A percentile compares a stretch with the other conserved stretches of the same genome.
Evolutionary conservation across 2,113 vertebrate genomes (phyloP).

Genomic region (Aphyosemion australe): DNA sequence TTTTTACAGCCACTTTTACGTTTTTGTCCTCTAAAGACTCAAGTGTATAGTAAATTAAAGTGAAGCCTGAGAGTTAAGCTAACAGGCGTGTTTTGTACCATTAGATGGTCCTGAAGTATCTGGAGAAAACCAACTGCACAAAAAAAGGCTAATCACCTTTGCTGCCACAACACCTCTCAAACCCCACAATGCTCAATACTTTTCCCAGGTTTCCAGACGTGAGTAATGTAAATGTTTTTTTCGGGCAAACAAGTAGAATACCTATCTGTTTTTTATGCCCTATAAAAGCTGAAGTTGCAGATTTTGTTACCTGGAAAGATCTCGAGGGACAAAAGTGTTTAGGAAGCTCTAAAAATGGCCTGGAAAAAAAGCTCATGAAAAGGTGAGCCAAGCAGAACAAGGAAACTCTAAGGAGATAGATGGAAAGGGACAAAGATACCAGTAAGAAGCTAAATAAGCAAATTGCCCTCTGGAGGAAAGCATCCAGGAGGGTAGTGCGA

Average conservation of each 20-base stretch:
- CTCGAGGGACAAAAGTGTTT: slow-evolving; percentile 3
- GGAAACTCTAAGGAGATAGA: slow-evolving; percentile 44
- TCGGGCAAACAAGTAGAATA: background rate
- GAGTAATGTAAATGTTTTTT: background rate
- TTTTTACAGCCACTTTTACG: too few species aligned
- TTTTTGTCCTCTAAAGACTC: too few species aligned
- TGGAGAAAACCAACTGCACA: background rate
- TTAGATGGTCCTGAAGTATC: background rate
- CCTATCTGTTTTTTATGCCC: slow-evolving; percentile 5
- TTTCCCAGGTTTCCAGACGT: background rate
- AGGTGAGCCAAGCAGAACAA: background rate
- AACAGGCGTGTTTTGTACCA: background rate
- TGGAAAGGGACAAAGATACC: slow-evolving; percentile 39
- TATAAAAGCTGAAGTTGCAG: slow-evolving; percentile 24
- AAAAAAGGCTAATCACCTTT: too few species aligned
- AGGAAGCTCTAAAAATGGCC: slow-evolving; percentile 4
- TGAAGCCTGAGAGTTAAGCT: too few species aligned
- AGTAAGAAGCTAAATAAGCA: slow-evolving; percentile 66
- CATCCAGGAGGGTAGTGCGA: slow-evolving; percentile 44
- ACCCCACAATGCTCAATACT: background rate
- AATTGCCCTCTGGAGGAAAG: slow-evolving; percentile 74
- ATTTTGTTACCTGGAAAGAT: slow-evolving; percentile 16
- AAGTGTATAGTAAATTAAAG: too few species aligned
- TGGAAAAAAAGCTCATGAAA: background rate
- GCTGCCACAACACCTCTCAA: too few species aligned